Conservation (phyloP, 2,888 invertebrate genomes). For the Ectemnius lituratus region DNA sequence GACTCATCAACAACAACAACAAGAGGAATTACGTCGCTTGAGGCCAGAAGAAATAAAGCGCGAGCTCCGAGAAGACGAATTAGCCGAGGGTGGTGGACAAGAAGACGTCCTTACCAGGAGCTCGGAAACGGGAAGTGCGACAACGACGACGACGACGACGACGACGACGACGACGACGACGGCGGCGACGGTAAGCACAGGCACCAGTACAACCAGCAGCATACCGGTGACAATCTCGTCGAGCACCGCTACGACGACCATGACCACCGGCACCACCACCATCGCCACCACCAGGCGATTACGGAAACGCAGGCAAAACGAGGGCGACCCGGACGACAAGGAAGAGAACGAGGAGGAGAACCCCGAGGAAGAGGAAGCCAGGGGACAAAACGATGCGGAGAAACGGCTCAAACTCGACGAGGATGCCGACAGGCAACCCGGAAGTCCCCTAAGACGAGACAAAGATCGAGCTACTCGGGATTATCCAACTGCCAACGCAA, state of each 20-base stretch:
- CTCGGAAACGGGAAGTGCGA: conserved; percentile 34
- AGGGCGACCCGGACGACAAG: conserved; percentile 56
- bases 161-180: conserved; percentile 28
- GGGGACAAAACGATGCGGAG: conserved; percentile 63
- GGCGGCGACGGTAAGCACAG: conserved; percentile 10
- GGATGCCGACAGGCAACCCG: conserved; percentile 53
- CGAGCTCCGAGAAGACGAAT: conserved; percentile 75
- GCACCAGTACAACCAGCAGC: conserved; percentile 18
- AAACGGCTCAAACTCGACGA: conserved; percentile 71
- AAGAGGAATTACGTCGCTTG: conserved; percentile 61
- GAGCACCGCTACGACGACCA: conserved; percentile 52
- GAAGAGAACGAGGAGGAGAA: conserved; percentile 67
- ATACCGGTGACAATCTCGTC: conserved; percentile 43
- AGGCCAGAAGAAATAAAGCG: conserved; percentile 79
- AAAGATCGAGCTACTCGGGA: conserved; percentile 66
- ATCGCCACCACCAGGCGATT: conserved; percentile 60
- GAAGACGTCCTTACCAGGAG: conserved; percentile 39
- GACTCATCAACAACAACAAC: conserved; percentile 56
- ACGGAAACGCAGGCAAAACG: conserved; percentile 59
- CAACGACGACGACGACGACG: conserved; percentile 24
- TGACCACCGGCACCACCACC: conserved; percentile 56
- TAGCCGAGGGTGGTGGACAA: conserved; percentile 51
- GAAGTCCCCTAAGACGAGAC: conserved; percentile 68
- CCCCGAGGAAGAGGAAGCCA: conserved; percentile 78
- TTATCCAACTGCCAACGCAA: conserved; percentile 64